These are phyloP conservation scores for Montifringilla adamsi DNA, from an alignment of 2,113 vertebrate species.

Conservation along the genomic window DNA sequence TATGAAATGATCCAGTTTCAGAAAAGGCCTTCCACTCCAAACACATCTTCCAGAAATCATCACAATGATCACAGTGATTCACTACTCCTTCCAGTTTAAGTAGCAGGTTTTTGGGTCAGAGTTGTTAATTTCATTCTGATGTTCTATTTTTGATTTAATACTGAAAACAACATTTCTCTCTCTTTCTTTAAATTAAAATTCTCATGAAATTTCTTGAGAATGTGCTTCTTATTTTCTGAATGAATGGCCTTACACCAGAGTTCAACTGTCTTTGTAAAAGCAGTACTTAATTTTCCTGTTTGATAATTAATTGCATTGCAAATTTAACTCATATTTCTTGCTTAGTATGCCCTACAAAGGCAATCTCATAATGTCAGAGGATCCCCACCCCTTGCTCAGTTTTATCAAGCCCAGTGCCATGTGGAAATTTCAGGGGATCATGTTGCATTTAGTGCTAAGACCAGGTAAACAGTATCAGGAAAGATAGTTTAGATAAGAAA, in stretches of 20 bases:
- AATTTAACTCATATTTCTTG: neutral
- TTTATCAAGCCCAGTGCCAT: neutral
- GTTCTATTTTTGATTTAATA: neutral
- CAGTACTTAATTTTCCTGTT: neutral
- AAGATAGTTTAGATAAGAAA: slow-evolving; percentile 18
- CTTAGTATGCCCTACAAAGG: neutral
- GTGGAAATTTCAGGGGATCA: neutral
- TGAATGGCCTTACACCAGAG: neutral
- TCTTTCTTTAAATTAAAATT: neutral
- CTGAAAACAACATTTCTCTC: neutral
- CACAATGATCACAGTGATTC: rapidly evolving
- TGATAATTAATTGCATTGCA: neutral
- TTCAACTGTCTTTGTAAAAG: neutral
- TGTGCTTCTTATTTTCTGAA: neutral
- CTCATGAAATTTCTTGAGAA: neutral
- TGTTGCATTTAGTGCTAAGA: slow-evolving; percentile 31
- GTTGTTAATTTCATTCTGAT: neutral
- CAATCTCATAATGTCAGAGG: neutral
- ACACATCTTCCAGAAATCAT: neutral
- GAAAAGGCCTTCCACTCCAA: neutral
- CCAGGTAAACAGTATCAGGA: slow-evolving; percentile 28
- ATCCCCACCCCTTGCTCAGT: neutral
- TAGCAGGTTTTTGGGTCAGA: neutral
- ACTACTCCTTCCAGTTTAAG: neutral
- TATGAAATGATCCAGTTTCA: neutral